Evolutionary conservation across 2,888 invertebrate genomes (phyloP), one percentile per base, ranked within the genome.

Genomic region (Parasteatoda lunata): DNA sequence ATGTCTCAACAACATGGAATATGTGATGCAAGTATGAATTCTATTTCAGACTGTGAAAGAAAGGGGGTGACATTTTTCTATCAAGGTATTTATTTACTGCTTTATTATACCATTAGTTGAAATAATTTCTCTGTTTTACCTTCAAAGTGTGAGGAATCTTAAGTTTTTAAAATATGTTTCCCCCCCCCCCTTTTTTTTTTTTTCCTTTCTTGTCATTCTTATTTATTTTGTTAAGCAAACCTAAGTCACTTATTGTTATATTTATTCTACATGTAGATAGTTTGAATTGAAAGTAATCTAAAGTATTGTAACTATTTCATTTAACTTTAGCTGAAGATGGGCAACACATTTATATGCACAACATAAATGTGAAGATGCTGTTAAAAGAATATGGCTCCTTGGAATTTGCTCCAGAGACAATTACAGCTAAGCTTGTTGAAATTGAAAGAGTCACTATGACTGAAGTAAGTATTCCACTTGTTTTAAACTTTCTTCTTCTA

Each of bases 291-390:
- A 30, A 30, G 30, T 30, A 30, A 30, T 30, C 30, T 30, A 30
- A 30, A 30, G 30, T 30, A 30, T 1, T 30, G 30, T 30, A 30
- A 30, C 30, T 30, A 2, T 30, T 30, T 30, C 30, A 30, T 30
- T 30, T 30, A 30, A 30, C 92, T 93, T 92, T 92, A 96, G 97
- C 97, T 89, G 94, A 94, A 69, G 97, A 97, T 92, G 98, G 98
- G 0, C 98, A 98, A 92, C 96, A 97, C 91, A 94, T 98, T 80
- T 99, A 96, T 92, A 93, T 98, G 88, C 96, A 98, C 92, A 95
- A 96, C 13, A 92, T 98, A 90, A 98, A 98, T 92, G 95, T 96
- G 8, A 95, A 96, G 88, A 96, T 98, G 94, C 92, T 99, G 90
- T 96, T 96, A 91, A 94, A 95, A 84, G 95, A 96, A 84, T 98